Conservation (phyloP, 2,797 vertebrate genomes). For the Anguilla obscura region DNA sequence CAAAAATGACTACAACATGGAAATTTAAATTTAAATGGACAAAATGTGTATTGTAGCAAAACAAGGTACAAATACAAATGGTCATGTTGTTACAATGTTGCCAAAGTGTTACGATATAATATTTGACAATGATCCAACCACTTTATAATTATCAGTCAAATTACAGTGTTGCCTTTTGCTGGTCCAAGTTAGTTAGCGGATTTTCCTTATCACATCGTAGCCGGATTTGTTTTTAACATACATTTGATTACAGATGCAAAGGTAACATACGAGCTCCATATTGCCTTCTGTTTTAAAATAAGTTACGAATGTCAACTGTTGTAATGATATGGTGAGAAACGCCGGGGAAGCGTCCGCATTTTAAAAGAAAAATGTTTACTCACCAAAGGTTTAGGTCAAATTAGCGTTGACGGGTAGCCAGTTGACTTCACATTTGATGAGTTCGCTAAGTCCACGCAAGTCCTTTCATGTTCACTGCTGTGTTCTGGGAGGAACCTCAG, state of each 20-base stretch:
- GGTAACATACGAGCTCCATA: not conserved
- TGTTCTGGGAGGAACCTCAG: not conserved
- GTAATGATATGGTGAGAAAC: not conserved
- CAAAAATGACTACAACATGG: not conserved
- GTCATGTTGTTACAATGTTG: not conserved
- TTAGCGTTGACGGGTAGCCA: not conserved
- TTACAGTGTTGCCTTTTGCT: not conserved
- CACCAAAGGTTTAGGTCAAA: not conserved
- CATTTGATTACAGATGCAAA: not conserved
- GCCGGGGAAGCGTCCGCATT: not conserved
- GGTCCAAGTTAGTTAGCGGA: not conserved
- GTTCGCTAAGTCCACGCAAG: no score
- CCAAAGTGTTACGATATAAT: not conserved
- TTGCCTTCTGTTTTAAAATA: not conserved
- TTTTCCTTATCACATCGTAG: not conserved
- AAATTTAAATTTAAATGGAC: not conserved
- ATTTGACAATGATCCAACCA: not conserved
- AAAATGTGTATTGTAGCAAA: not conserved
- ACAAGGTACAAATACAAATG: not conserved
- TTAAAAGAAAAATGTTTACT: not conserved
- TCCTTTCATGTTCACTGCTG: not conserved
- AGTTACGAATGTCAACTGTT: not conserved
- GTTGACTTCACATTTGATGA: no score
- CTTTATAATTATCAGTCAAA: not conserved
- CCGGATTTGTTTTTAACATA: not conserved